Conservation (phyloP, 2,113 vertebrate species). For the Colistium nudipinnis region DNA sequence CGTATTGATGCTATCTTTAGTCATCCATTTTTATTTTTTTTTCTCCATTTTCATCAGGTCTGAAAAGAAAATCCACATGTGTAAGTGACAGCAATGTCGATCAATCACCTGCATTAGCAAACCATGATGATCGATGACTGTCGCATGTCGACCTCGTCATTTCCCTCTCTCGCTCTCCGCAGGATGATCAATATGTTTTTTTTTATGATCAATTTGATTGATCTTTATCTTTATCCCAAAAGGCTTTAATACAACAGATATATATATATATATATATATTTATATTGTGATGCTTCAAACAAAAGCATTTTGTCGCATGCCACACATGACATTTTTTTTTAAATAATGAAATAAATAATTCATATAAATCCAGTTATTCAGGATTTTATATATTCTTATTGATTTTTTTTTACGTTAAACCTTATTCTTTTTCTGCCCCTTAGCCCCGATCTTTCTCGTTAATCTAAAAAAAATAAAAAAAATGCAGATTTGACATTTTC, state of each 20-base stretch:
- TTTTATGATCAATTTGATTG: neutral
- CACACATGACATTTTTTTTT: too few species aligned
- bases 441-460: too few species aligned
- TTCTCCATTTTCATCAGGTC: too few species aligned
- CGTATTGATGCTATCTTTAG: conserved; percentile 59
- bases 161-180: neutral
- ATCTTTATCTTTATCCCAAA: neutral
- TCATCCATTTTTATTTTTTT: conserved; percentile 34
- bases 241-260: neutral
- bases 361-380: too few species aligned
- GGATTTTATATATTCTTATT: too few species aligned
- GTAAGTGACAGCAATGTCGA: conserved; percentile 43
- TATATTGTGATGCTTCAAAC: neutral
- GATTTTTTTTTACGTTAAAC: too few species aligned
- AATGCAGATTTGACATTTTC: neutral
- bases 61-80: conserved; percentile 33
- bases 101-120: conserved; percentile 46
- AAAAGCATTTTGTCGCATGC: too few species aligned
- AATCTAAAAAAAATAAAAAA: too few species aligned
- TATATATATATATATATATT: too few species aligned
- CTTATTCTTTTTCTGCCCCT: too few species aligned
- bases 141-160: conserved; percentile 23
- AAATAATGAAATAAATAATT: too few species aligned
- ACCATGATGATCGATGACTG: neutral
- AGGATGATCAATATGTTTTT: neutral